phyloP scores from a whole-genome alignment of 2,888 invertebrate species.

The Liodrosophila aerea region DNA sequence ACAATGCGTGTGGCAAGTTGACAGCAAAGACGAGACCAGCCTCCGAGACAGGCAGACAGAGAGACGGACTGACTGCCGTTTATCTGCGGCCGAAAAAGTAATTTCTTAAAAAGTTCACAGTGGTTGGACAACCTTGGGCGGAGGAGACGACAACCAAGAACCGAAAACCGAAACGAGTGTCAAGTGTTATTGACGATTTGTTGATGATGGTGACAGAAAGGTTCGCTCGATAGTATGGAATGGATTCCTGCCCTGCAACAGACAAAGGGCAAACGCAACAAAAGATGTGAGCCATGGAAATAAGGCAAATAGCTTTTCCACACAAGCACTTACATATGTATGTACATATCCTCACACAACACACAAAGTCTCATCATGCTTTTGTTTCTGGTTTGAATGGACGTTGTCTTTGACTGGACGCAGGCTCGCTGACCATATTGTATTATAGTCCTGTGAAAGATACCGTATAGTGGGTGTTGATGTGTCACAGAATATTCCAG shows the following conservation, averaged over 20 bases:
- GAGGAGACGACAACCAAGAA: not conserved
- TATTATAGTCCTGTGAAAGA: no score
- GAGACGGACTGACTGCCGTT: constrained; percentile 32
- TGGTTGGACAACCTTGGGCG: constrained; percentile 27
- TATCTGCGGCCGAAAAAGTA: constrained; percentile 65
- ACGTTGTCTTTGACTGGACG: constrained; percentile 9
- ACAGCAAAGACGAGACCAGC: constrained; percentile 15
- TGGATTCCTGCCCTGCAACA: not conserved
- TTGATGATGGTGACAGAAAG: constrained; percentile 72
- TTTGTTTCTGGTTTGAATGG: constrained; percentile 44
- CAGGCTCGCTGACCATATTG: not conserved
- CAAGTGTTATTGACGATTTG: constrained; percentile 77
- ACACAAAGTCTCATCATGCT: constrained; percentile 22
- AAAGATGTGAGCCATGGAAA: constrained; percentile 51
- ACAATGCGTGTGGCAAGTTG: constrained; percentile 42
- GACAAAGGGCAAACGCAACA: constrained; percentile 31
- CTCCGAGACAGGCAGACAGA: constrained; percentile 8
- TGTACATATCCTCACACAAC: no score
- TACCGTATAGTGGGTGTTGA: no score
- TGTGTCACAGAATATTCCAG: no score
- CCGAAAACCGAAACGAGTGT: constrained; percentile 55
- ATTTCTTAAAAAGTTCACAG: constrained; percentile 66
- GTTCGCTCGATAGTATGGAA: constrained; percentile 13
- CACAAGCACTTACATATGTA: constrained; percentile 1
- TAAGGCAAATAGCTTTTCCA: constrained; percentile 34